Conservation (phyloP, 2,113 vertebrate genomes). For the Microcebus tavaratra region DNA sequence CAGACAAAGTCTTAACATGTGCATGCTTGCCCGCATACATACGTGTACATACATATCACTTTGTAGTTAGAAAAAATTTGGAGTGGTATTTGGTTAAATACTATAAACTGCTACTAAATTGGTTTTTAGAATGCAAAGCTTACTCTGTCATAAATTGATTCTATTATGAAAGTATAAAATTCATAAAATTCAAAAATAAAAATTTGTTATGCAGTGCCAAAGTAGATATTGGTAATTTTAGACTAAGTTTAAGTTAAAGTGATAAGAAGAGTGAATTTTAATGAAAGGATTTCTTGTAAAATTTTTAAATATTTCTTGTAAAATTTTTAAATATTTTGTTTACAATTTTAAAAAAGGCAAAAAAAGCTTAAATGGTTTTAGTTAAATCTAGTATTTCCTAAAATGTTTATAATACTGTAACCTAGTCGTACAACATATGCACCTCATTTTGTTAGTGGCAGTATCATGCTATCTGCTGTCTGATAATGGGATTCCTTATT, state of each 20-base stretch:
- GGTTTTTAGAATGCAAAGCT: neutral
- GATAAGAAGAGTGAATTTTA: neutral
- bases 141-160: neutral
- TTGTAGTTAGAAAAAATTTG: neutral
- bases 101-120: neutral
- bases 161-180: conserved; percentile 10
- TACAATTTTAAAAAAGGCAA: neutral
- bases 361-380: neutral
- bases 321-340: conserved; percentile 24
- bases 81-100: neutral
- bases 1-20: neutral
- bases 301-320: neutral
- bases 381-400: neutral
- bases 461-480: conserved; percentile 41
- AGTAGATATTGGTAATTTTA: neutral
- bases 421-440: neutral
- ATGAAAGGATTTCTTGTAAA: neutral
- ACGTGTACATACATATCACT: neutral
- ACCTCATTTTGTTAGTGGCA: neutral
- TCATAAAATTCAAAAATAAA: conserved; percentile 26
- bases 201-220: neutral
- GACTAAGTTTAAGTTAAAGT: neutral
- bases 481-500: conserved; percentile 5
- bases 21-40: too few relatives aligned
- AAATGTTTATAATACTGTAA: conserved; percentile 60